Evolutionary conservation across 2,888 invertebrate species (phyloP).

Genomic region (Heliconius sara): DNA sequence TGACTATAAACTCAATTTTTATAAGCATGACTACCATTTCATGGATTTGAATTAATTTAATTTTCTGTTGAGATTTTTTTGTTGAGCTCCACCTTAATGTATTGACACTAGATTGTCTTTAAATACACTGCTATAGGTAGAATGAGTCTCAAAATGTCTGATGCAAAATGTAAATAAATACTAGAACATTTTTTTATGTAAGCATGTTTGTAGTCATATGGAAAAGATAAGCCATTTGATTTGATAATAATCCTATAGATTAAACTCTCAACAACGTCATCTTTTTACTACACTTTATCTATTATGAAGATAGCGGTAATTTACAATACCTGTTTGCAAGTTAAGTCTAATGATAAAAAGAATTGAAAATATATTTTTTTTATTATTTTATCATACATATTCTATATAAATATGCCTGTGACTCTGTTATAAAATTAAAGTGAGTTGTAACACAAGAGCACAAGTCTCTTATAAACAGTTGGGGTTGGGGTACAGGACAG

Average conservation of each 20-base stretch:
- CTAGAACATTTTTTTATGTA: neutral
- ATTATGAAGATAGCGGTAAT: neutral
- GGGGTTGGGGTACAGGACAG: too few species aligned
- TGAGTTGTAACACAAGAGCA: too few species aligned
- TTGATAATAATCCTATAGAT: constrained; percentile 21
- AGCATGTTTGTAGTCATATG: neutral
- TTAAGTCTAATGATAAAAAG: neutral
- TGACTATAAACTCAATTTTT: too few species aligned
- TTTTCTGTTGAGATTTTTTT: too few species aligned
- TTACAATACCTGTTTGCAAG: constrained; percentile 7
- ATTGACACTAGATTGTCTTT: too few species aligned
- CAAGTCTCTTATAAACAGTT: too few species aligned
- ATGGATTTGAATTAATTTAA: too few species aligned
- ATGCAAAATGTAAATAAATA: neutral
- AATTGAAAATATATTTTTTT: neutral
- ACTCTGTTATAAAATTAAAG: too few species aligned
- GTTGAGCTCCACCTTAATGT: too few species aligned
- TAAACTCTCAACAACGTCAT: neutral
- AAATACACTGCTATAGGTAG: too few species aligned
- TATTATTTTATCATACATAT: neutral
- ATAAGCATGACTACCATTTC: too few species aligned
- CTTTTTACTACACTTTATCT: constrained; percentile 4
- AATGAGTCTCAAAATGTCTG: neutral
- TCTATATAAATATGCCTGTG: too few species aligned
- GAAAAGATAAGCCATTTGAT: neutral